Evolutionary conservation across 2,797 vertebrate species (phyloP), one percentile per base, ranked within the genome.

Genomic region (Helarctos malayanus): DNA sequence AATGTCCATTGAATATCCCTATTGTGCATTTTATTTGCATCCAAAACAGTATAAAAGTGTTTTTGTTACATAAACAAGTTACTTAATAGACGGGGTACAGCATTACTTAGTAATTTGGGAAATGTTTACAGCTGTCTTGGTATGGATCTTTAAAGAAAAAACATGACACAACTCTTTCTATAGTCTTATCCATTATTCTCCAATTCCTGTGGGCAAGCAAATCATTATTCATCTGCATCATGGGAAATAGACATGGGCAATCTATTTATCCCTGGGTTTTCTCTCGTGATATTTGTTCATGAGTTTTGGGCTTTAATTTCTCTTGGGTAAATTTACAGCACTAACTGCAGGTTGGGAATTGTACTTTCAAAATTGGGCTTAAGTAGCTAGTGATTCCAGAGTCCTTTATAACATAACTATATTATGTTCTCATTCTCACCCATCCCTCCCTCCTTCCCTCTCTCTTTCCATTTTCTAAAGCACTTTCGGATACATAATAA

Each of bases 121-220:
- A 86, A 81, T 73, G 1, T 45, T 80, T 56, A 32, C 90, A 84
- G 78, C 21, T 49, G 32, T 59, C 84, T 88, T 61, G 35, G 73
- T 63, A 23, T 65, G 19, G 12, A 86, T 96, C 63, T 97, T 91
- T 91, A 85, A 45, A 25, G 59, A 59, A 89, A 93, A 69, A 90
- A 25, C 27, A 11, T 2, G 8, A 73, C 49, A 12, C 18, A 68
- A 3, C 45, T 81, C 65, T 91, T 94, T 79, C 23, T 78, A n/a
- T 38, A 29, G 12, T 78, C 5, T 91, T 68, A 61, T 41, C 11
- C 57, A 15, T 35, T 29, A 29, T 84, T 71, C 25, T 94, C 41
- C 15, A 78, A 1, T 27, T 92, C 35, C 32, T 49, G 1, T 47
- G n/a, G 15, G 4, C 27, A 71, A 9, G 18, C 9, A 81, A n/a